Evolutionary conservation across 2,113 vertebrate genomes (phyloP), one percentile per base, ranked within the genome.

Genomic region (Argyrosomus japonicus): DNA sequence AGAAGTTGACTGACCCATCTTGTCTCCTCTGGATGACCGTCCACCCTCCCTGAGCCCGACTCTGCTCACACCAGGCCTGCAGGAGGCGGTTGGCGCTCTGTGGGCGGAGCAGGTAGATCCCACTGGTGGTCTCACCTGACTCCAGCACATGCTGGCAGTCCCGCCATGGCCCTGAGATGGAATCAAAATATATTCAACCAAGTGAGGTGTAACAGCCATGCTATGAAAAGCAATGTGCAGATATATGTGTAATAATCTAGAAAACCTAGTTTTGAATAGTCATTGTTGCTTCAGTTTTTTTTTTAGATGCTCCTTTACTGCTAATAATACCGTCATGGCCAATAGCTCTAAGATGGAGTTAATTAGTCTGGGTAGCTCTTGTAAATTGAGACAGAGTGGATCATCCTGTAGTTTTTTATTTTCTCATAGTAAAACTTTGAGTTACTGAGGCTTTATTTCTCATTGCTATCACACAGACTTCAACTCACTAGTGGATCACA

Each of bases 1-100:
- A 98, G 93, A 98, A 98, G 90, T 97, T 97, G 70, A 97, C 96
- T 0, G 96, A 97, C 1, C 97, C 97, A 4, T 98, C 97, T 81
- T 96, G 96, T 83, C 97, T 93, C 84, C 96, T 94, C 90, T 98
- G 97, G 77, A 98, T 96, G 78, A 97, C 95, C 0, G 96, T 97
- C 97, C 97, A 98, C 32, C 97, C 97, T 19, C 97, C 97, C 12
- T 95, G 92, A 17, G 92, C 94, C 1, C 43, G 89, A 84, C 92
- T 93, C 81, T 97, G 97, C 21, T 98, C 97, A 14, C 97, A 98
- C 97, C 97, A 98, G 4, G 93, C 96, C 65, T 96, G 95, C 70
- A 97, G 87, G 58, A 96, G 91, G 0, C 87, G 94, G 82, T 95
- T 96, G 48, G 94, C 91, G 9, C 92, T 92, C 47, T 53, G 93